Conservation (phyloP, 2,888 invertebrate genomes). For the Chrysolina oricalcia region DNA sequence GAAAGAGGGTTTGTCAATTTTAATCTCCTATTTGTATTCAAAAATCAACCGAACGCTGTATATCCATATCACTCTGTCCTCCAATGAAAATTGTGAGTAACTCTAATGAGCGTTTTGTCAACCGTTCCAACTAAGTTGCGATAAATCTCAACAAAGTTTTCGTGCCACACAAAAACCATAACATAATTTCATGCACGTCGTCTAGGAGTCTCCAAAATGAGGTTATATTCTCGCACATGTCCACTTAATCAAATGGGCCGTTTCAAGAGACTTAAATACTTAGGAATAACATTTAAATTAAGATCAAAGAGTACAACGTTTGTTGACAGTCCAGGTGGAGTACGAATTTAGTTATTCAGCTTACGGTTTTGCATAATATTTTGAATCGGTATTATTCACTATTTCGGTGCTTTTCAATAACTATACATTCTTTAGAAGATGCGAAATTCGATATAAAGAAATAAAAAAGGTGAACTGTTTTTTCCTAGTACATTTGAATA, state of each 20-base stretch:
- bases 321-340: slow-evolving; percentile 19
- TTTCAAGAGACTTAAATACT: slow-evolving; percentile 22
- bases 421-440: no score
- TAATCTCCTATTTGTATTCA: no score
- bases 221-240: slow-evolving; percentile 21
- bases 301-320: slow-evolving; percentile 35
- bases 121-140: not conserved
- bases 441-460: no score
- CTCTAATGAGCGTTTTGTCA: not conserved
- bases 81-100: not conserved
- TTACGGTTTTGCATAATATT: not conserved
- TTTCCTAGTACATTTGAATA: no score
- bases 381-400: not conserved
- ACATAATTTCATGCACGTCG: slow-evolving; percentile 22
- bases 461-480: no score
- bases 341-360: not conserved
- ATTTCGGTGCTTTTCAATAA: no score
- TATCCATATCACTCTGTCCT: not conserved
- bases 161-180: not conserved
- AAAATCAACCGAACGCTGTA: not conserved
- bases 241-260: slow-evolving; percentile 30
- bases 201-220: slow-evolving; percentile 25
- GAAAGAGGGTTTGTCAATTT: no score
- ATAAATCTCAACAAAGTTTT: slow-evolving; percentile 15
- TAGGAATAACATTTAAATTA: slow-evolving; percentile 33